phyloP scores from a whole-genome alignment of 92 coral and sea anemone species.

The Virgularia gustaviana region DNA sequence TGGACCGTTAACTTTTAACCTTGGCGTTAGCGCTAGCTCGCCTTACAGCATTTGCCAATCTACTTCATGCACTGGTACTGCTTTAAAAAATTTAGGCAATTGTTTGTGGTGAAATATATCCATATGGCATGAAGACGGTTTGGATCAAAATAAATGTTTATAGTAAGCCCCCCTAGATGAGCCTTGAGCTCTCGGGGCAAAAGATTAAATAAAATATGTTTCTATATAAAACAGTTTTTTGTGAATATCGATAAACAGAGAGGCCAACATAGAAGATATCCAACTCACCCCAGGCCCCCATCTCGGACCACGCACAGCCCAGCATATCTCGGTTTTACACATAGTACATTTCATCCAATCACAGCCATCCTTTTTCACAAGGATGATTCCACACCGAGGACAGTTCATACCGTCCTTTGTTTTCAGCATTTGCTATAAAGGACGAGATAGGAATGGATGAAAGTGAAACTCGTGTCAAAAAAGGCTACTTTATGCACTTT shows the following conservation, averaged over 20 bases:
- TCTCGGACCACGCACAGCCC: constrained; percentile 97
- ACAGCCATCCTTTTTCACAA: constrained; percentile 97
- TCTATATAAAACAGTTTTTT: neutral
- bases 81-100: no score
- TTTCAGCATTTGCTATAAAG: constrained; percentile 72
- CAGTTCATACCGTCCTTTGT: constrained; percentile 94
- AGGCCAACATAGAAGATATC: neutral
- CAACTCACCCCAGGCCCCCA: constrained; percentile 95
- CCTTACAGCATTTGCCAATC: no score
- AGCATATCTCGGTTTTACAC: constrained; percentile 94
- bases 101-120: no score
- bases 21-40: no score
- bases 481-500: neutral
- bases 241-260: neutral
- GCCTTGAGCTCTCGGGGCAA: no score
- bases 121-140: no score
- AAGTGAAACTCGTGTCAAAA: neutral
- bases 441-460: neutral
- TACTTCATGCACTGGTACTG: no score
- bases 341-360: constrained; percentile 98
- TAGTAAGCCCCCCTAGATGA: no score
- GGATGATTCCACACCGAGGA: constrained; percentile 75
- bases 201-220: neutral
- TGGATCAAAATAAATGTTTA: no score
- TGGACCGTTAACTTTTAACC: no score